phyloP scores from a whole-genome alignment of 2,888 invertebrate genomes.

The Lymantria dispar region DNA sequence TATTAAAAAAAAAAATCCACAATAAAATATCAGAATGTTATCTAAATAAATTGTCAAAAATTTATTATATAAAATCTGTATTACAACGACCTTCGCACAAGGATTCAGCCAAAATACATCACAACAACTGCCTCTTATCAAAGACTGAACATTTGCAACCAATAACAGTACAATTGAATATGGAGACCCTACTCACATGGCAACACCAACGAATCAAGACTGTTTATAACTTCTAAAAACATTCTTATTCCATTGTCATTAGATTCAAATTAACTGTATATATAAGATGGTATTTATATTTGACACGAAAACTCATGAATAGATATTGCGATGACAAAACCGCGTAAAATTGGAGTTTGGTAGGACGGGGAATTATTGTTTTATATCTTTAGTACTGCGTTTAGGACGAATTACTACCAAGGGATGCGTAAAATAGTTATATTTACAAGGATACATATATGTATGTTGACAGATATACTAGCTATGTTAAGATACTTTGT shows the following conservation, averaged over 20 bases:
- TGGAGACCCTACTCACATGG: slow-evolving; percentile 35
- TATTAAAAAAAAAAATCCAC: too few species aligned
- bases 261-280: neutral
- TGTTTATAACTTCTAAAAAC: neutral
- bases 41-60: neutral
- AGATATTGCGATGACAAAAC: slow-evolving; percentile 72
- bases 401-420: slow-evolving; percentile 19
- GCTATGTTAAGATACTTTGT: neutral
- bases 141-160: slow-evolving; percentile 11
- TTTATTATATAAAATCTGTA: neutral
- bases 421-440: slow-evolving; percentile 2
- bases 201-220: neutral
- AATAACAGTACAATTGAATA: slow-evolving; percentile 14
- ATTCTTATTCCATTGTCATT: neutral
- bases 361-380: slow-evolving; percentile 50
- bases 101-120: neutral
- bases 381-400: slow-evolving; percentile 35
- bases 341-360: slow-evolving; percentile 64
- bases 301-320: slow-evolving; percentile 67
- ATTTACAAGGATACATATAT: neutral
- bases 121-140: slow-evolving; percentile 6
- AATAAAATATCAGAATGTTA: too few species aligned
- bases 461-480: neutral
- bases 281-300: slow-evolving; percentile 13
- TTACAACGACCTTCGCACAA: neutral